Evolutionary conservation across 2,797 vertebrate genomes (phyloP), one percentile per base, ranked within the genome.

Genomic region (Dicrostonyx torquatus): DNA sequence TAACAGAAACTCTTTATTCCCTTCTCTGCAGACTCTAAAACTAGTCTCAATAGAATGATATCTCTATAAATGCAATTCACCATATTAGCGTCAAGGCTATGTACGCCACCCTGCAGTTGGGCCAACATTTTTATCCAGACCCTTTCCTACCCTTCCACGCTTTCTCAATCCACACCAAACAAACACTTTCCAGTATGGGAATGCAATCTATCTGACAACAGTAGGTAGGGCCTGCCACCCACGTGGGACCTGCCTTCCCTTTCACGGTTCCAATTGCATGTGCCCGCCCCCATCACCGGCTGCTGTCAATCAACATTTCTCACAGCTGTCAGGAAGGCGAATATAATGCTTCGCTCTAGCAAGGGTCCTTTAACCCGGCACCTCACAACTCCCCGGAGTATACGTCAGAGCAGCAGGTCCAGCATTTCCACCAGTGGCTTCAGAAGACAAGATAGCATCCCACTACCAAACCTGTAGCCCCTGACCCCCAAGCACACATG

Each of bases 251-350:
- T 58, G 20, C 17, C 78, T 79, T 43, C 64, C 6, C 8, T 78
- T 20, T 13, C 31, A 11, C 3, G 73, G 7, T 26, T 83, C 89
- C 48, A 77, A 2, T 45, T 82, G 3, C 58, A 31, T 29, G 26
- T 40, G 22, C 76, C 15, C 4, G 15, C 17, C 26, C 84, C 85
- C 43, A 72, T 45, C 84, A 87, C 86, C 8, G 34, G 20, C 79
- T 34, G 9, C 11, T 89, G 92, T 85, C 96, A 73, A 40, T 96
- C 96, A 96, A 86, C 70, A 77, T 79, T 96, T 72, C 76, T 89
- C 94, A 78, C 80, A 90, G 90, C 79, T 95, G 92, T 93, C 95
- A 92, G 60, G 48, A 86, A 93, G 76, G 86, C 86, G 87, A 60
- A 87, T 53, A 64, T 72, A 90, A 83, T 6, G 22, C 78, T 70